Conservation (phyloP, 2,113 vertebrate species). For the Gorsachius goisagi region DNA sequence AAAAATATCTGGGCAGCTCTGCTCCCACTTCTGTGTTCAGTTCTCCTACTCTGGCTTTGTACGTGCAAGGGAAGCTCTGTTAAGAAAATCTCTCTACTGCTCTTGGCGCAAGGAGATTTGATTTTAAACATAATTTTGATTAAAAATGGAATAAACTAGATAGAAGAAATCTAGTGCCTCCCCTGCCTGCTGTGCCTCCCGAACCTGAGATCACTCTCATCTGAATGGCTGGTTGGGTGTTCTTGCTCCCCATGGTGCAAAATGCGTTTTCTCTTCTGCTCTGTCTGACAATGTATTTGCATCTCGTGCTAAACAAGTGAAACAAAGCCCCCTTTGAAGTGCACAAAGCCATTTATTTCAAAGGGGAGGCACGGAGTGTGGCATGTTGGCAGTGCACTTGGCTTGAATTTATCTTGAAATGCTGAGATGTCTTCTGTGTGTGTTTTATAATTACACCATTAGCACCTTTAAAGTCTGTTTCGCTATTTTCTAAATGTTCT, state of each 20-base stretch:
- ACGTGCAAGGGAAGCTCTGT: not conserved
- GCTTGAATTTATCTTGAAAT: conserved; percentile 37
- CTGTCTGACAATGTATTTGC: conserved; percentile 38
- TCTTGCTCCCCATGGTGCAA: conserved; percentile 11
- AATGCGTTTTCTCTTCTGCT: not conserved
- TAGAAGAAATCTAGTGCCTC: not conserved
- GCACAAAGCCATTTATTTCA: conserved; percentile 43
- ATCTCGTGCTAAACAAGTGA: conserved; percentile 34
- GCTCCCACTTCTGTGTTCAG: not conserved
- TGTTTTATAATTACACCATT: conserved; percentile 23
- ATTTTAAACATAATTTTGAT: not conserved
- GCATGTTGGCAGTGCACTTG: conserved; percentile 39
- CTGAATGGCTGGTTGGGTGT: not conserved
- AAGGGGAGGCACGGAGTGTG: conserved; percentile 24
- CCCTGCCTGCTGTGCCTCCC: not conserved
- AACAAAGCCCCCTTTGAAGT: conserved; percentile 58
- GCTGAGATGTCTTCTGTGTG: not conserved
- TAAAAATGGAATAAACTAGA: not conserved
- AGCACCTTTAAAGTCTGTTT: not conserved
- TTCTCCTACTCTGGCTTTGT: not conserved
- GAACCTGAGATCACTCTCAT: not conserved
- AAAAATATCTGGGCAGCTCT: not conserved
- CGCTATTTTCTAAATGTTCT: not conserved
- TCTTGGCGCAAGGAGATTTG: not conserved
- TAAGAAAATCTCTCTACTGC: not conserved